phyloP scores from a whole-genome alignment of 1,140 invertebrate species.

The Paramacrobiotus metropolitanus region DNA sequence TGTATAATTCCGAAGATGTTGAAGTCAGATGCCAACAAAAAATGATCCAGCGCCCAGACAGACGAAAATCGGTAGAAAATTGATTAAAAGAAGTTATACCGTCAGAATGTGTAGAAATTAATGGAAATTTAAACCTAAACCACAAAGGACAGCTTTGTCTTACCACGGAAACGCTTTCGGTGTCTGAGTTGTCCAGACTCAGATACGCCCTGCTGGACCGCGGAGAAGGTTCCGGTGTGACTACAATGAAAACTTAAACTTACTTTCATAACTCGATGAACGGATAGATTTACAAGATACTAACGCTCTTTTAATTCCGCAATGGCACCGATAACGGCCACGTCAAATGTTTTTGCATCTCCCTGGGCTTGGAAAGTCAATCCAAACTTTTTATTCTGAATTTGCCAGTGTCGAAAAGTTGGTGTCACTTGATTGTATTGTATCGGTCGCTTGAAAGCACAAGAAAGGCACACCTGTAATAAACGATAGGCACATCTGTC shows the following conservation, averaged over 20 bases:
- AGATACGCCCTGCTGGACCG: not conserved
- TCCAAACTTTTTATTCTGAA: slow-evolving; percentile 77
- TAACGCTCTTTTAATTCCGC: slow-evolving; percentile 50
- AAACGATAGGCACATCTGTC: too few relatives aligned
- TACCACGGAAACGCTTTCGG: too few relatives aligned
- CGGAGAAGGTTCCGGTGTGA: not conserved
- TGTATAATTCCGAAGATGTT: too few relatives aligned
- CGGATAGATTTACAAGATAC: slow-evolving; percentile 1
- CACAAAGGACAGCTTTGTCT: too few relatives aligned
- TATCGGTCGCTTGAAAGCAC: slow-evolving; percentile 81
- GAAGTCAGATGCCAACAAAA: too few relatives aligned
- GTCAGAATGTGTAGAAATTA: too few relatives aligned
- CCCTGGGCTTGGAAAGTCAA: slow-evolving; percentile 78
- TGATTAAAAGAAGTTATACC: too few relatives aligned
- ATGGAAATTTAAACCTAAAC: too few relatives aligned
- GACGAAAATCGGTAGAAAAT: too few relatives aligned
- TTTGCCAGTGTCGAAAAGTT: slow-evolving; percentile 90
- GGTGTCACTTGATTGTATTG: slow-evolving; percentile 94
- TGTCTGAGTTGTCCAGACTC: not conserved
- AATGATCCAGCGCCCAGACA: too few relatives aligned
- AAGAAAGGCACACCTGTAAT: slow-evolving; percentile 65
- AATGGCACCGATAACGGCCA: slow-evolving; percentile 62
- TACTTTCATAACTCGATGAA: slow-evolving; percentile 8
- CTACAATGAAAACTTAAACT: not conserved
- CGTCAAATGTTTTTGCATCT: slow-evolving; percentile 78